phyloP scores from a whole-genome alignment of 2,113 vertebrate species.

The Barnardius zonarius region DNA sequence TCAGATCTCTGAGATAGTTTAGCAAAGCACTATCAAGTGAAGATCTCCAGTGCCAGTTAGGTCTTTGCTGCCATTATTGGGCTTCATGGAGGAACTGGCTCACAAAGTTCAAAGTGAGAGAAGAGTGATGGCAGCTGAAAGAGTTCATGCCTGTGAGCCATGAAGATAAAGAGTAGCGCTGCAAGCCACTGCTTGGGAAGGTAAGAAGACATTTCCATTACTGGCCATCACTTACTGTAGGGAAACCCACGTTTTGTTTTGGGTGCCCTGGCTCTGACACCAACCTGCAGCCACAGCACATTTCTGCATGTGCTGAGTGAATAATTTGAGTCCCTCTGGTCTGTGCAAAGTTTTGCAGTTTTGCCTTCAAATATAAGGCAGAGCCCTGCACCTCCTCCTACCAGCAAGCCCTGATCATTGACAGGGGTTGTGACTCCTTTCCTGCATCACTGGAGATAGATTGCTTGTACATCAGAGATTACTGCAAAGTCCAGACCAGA shows the following conservation, averaged over 20 bases:
- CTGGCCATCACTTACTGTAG: accelerated
- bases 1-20: not conserved
- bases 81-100: not conserved
- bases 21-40: accelerated
- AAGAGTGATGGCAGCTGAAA: not conserved
- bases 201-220: not conserved
- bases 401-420: accelerated
- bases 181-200: not conserved
- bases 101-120: not conserved
- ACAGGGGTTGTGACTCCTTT: not conserved
- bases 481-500: slow-evolving; percentile 47
- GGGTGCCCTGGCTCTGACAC: not conserved
- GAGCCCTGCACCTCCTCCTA: not conserved
- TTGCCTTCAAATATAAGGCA: not conserved
- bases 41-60: not conserved
- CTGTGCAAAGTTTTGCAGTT: not conserved
- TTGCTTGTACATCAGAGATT: slow-evolving; percentile 23
- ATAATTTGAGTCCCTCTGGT: not conserved
- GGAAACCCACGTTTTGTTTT: not conserved
- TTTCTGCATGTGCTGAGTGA: accelerated
- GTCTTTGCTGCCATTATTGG: not conserved
- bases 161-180: not conserved
- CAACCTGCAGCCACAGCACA: not conserved
- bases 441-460: not conserved
- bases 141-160: not conserved